Base-by-base conservation (phyloP, 2,113 vertebrate genomes). In the Phyllostomus hastatus region DNA sequence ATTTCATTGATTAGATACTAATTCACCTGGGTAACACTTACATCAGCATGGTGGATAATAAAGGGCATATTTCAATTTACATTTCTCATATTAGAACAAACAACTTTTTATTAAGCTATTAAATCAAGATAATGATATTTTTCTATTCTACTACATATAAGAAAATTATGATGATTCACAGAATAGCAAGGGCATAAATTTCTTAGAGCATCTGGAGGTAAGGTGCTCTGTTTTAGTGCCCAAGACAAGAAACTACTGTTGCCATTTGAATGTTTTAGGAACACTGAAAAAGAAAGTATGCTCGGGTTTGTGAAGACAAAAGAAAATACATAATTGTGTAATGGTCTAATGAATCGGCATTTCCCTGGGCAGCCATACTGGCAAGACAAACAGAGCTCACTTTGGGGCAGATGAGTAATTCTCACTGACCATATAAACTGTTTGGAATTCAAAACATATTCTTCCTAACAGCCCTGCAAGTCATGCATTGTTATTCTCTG, bases 221-320 rank as follows among this genome's bases (percentile, higher is more conserved):
- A 79, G 15, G 24, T 72, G 15, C 4, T 67, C 10, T 61, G 12
- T 61, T 80, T 88, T 69, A 90, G 10, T 82, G 26, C 57, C 43
- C 14, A 57, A 73, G 22, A 81, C 46, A 96, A 89, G 28, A 20
- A 81, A 75, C 8, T 70, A 66, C 80, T 93, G 16, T 90, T 95
- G 64, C 28, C 41, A 64, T 83, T 79, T 89, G 46, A 33, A 86
- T 78, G 94, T 96, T 91, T 93, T 79, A 87, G 79, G 82, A 96
- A 96, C 1, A 0, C 22, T 61, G 15, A 59, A 82, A 78, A 26
- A 90, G 94, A 81, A 75, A 73, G 19, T 83, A 38, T 43, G 26
- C n/a, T 88, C 38, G 76, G 2, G 10, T 92, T 79, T 90, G n/a
- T 89, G 76, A 94, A 88, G 31, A 33, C 76, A 92, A 95, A 84